These are phyloP conservation scores for Paracentrotus lividus DNA, from an alignment of 53 echinoderm and acorn worm species.

Conservation along the genomic window DNA sequence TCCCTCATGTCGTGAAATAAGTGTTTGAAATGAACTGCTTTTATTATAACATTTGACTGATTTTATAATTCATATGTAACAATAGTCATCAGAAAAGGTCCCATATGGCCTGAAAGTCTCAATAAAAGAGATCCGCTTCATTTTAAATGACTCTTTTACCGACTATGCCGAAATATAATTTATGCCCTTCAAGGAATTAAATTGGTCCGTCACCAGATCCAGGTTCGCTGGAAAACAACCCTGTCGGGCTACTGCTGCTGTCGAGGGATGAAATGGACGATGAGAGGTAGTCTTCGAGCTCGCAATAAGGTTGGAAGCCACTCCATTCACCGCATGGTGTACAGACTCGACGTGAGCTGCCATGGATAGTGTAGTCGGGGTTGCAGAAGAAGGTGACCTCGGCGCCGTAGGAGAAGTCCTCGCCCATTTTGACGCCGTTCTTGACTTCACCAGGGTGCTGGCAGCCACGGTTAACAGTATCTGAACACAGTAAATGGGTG, in stretches of 20 bases:
- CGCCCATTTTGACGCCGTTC: conserved; percentile 78
- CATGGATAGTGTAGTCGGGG: conserved; percentile 76
- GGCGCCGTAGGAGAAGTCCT: conserved; percentile 76
- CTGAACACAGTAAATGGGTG: conserved; percentile 34
- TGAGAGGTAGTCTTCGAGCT: conserved; percentile 48
- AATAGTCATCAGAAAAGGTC: background rate
- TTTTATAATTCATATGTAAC: background rate
- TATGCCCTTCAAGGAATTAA: background rate
- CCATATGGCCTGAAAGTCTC: background rate
- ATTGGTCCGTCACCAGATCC: background rate
- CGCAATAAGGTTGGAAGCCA: conserved; percentile 82
- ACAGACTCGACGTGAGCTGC: conserved; percentile 85
- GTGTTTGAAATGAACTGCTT: background rate
- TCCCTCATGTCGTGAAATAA: background rate
- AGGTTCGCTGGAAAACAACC: background rate
- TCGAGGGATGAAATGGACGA: conserved; percentile 65
- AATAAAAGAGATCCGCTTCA: background rate
- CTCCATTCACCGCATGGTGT: conserved; percentile 90
- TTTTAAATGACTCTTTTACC: background rate
- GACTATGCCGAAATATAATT: background rate
- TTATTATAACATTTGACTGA: background rate
- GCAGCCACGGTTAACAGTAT: conserved; percentile 58
- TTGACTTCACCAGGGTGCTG: conserved; percentile 83
- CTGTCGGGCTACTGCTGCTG: background rate
- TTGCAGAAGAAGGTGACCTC: conserved; percentile 90